These are phyloP conservation scores for Tympanoctomys barrerae DNA, from an alignment of 2,797 vertebrate genomes.

Conservation along the genomic window DNA sequence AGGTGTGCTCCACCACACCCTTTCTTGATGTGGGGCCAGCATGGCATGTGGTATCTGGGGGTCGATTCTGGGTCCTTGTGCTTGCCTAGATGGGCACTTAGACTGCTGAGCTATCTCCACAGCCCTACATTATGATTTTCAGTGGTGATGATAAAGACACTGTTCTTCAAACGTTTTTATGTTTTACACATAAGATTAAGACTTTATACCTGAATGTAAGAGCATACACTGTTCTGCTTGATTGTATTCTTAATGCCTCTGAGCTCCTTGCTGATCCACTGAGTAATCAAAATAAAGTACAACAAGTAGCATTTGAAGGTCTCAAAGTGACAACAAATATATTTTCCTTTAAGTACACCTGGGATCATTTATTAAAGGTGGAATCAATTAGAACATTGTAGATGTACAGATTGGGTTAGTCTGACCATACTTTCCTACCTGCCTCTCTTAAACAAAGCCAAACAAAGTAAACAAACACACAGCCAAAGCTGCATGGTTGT, in stretches of 20 bases:
- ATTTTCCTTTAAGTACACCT: conserved; percentile 25
- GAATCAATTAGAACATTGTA: neutral
- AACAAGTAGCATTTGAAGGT: neutral
- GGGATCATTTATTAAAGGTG: conserved; percentile 11
- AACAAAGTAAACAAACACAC: neutral
- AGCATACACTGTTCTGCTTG: conserved; percentile 8
- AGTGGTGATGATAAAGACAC: neutral
- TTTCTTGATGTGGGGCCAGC: too few species aligned
- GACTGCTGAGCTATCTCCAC: too few species aligned
- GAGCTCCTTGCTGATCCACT: neutral
- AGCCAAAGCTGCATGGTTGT: neutral
- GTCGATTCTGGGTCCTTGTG: too few species aligned
- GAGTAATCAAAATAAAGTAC: conserved; percentile 19
- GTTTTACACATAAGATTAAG: neutral
- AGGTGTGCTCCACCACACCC: too few species aligned
- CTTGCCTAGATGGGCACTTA: too few species aligned
- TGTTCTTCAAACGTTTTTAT: neutral
- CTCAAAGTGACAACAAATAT: neutral
- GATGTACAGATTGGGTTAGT: neutral
- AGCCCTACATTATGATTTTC: neutral
- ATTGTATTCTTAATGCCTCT: conserved; percentile 53
- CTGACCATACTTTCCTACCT: neutral
- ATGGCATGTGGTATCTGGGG: too few species aligned
- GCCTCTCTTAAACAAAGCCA: neutral
- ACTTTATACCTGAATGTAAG: neutral